These are phyloP conservation scores for Pachymerium ferrugineum DNA, from an alignment of 2,888 invertebrate genomes.

Conservation along the genomic window DNA sequence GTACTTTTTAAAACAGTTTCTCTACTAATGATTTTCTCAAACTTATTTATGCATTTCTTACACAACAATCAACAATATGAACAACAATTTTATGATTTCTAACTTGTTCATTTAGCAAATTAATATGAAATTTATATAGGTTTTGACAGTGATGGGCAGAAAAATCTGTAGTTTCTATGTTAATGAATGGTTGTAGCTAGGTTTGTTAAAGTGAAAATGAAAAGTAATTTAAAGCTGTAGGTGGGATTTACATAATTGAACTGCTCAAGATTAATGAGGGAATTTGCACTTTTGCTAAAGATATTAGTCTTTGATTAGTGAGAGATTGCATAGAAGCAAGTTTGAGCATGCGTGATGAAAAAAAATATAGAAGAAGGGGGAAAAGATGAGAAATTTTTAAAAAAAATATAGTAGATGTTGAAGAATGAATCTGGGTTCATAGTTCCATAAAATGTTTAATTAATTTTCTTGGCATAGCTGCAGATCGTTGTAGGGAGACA, in stretches of 20 bases:
- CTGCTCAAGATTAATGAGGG: conserved; percentile 5
- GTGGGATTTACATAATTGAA: conserved; percentile 16
- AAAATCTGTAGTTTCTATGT: neutral
- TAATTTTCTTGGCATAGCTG: conserved; percentile 25
- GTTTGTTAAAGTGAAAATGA: conserved; percentile 25
- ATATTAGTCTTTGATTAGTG: conserved; percentile 27
- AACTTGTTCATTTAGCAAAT: too few species aligned
- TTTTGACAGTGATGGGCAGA: conserved; percentile 4
- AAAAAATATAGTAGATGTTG: conserved; percentile 6
- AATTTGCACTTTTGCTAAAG: conserved; percentile 15
- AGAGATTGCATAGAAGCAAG: neutral
- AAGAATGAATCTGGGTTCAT: conserved; percentile 19
- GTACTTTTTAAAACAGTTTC: too few species aligned
- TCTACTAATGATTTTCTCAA: too few species aligned
- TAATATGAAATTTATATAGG: neutral
- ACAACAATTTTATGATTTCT: too few species aligned
- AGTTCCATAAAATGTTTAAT: conserved; percentile 27
- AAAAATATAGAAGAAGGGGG: neutral
- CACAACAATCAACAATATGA: too few species aligned
- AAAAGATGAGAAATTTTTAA: neutral
- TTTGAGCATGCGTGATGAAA: too few species aligned
- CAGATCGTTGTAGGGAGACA: conserved; percentile 3
- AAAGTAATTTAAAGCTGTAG: conserved; percentile 14
- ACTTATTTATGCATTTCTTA: too few species aligned
- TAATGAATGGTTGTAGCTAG: neutral